Evolutionary conservation across 2,888 invertebrate genomes (phyloP).

Genomic region (Shargacucullia verbasci): DNA sequence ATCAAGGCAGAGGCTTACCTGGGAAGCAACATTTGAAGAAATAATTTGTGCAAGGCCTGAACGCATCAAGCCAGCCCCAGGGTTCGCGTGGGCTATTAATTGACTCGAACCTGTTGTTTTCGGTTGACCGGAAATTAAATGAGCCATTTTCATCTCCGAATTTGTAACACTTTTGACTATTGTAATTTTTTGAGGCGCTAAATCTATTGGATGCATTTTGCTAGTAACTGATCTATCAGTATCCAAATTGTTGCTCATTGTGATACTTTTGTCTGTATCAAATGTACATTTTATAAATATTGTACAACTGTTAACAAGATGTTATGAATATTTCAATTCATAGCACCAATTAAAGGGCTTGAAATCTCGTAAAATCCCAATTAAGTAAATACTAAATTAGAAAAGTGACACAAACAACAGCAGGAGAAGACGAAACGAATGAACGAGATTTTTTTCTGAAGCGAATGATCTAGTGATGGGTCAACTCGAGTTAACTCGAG

Average conservation of each 20-base stretch:
- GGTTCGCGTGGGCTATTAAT: slow-evolving; percentile 78
- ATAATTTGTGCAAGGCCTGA: slow-evolving; percentile 82
- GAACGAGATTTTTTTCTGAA: too few relatives aligned
- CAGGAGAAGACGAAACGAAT: slow-evolving; percentile 18
- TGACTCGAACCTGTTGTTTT: slow-evolving; percentile 78
- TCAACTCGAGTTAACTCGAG: too few relatives aligned
- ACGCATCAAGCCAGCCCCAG: slow-evolving; percentile 80
- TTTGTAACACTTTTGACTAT: slow-evolving; percentile 84
- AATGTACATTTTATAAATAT: slow-evolving; percentile 21
- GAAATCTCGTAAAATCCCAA: slow-evolving; percentile 23
- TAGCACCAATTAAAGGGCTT: slow-evolving; percentile 9
- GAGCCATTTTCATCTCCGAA: slow-evolving; percentile 85
- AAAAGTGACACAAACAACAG: slow-evolving; percentile 43
- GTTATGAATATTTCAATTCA: slow-evolving; percentile 5
- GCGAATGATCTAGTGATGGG: too few relatives aligned
- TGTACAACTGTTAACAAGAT: slow-evolving; percentile 7
- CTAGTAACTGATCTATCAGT: slow-evolving; percentile 88
- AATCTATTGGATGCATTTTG: slow-evolving; percentile 89
- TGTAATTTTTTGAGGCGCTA: slow-evolving; percentile 87
- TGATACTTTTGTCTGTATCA: slow-evolving; percentile 45
- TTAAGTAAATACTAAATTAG: slow-evolving; percentile 9
- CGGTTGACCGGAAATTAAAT: slow-evolving; percentile 79
- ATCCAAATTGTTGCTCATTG: slow-evolving; percentile 85
- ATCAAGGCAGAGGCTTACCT: slow-evolving; percentile 72
- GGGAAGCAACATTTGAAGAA: slow-evolving; percentile 81